Base-by-base conservation (phyloP, 2,888 invertebrate genomes). In the Muscina levida region DNA sequence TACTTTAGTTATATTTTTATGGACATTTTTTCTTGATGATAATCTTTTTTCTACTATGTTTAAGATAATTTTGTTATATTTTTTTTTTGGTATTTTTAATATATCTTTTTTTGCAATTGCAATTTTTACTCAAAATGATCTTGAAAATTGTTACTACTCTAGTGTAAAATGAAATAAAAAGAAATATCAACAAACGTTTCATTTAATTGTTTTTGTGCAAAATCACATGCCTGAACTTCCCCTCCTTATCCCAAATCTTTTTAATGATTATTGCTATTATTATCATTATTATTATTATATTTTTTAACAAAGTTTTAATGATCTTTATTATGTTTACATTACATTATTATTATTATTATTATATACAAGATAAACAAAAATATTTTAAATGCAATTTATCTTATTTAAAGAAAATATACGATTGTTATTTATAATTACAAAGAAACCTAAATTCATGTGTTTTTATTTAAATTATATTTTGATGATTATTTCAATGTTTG, bases 381-480 rank as follows among this genome's bases (percentile, higher is more conserved):
- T 79, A 82, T 82, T 79, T 79, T 81, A 78, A 82, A 82, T 77
- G 79, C 77, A 84, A 84, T 77, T 82, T 68, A 75, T 79, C 71
- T 79, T 82, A 79, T 87, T 88, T 88, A 86, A 89, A 87, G 85
- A 83, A 87, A 87, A 89, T 89, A 88, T 88, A 88, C 85, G 88
- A 88, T 88, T 89, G 88, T 88, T 88, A 88, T 88, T 88, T 89
- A 87, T 88, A 88, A 89, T 89, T 88, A 88, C 88, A 87, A 78
- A 83, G 82, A 89, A 88, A 84, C 85, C 84, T 85, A 85, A 84
- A 84, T 82, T 8, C 84, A 85, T 85, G 79, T 75, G 83, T 87
- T 85, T 78, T 66, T 71, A 71, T 82, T 84, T 79, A 53, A 78
- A 79, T 83, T 83, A 1, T n/a, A 73, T 42, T 31, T 31, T 3